Evolutionary conservation across 2,797 vertebrate species (phyloP).

Genomic region (Tenualosa ilisha): DNA sequence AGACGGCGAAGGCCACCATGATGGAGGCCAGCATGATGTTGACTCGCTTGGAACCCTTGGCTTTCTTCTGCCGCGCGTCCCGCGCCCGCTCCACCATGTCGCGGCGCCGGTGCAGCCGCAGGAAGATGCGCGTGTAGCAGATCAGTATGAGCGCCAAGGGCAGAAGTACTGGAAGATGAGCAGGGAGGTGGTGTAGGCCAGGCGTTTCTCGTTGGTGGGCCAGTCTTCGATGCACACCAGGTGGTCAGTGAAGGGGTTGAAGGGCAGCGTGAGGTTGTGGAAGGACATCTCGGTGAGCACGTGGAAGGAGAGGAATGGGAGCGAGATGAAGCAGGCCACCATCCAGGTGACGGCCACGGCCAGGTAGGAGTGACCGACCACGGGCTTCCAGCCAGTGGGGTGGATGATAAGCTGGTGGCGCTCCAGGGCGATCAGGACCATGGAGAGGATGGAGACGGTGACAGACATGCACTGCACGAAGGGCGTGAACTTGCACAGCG

Average conservation of each 20-base stretch:
- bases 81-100: conserved; percentile 80
- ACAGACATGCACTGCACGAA: conserved; percentile 81
- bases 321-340: conserved; percentile 75
- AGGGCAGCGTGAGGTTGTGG: conserved; percentile 74
- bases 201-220: conserved; percentile 70
- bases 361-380: conserved; percentile 78
- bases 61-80: conserved; percentile 66
- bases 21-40: conserved; percentile 81
- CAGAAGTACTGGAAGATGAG: conserved; percentile 81
- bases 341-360: conserved; percentile 80
- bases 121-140: conserved; percentile 82
- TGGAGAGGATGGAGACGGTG: conserved; percentile 79
- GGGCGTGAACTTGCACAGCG: conserved; percentile 79
- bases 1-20: conserved; percentile 76
- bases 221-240: conserved; percentile 78
- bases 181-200: conserved; percentile 81
- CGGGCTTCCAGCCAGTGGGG: conserved; percentile 83
- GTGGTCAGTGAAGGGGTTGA: conserved; percentile 56
- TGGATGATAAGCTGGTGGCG: conserved; percentile 86
- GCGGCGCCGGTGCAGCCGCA: conserved; percentile 76
- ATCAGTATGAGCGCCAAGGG: conserved; percentile 75
- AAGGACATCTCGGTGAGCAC: conserved; percentile 69
- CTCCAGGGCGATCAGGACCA: conserved; percentile 84
- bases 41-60: conserved; percentile 73
- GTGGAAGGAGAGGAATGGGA: conserved; percentile 78